These are phyloP conservation scores for Napeogenes sylphis DNA, from an alignment of 2,888 invertebrate genomes.

Conservation along the genomic window DNA sequence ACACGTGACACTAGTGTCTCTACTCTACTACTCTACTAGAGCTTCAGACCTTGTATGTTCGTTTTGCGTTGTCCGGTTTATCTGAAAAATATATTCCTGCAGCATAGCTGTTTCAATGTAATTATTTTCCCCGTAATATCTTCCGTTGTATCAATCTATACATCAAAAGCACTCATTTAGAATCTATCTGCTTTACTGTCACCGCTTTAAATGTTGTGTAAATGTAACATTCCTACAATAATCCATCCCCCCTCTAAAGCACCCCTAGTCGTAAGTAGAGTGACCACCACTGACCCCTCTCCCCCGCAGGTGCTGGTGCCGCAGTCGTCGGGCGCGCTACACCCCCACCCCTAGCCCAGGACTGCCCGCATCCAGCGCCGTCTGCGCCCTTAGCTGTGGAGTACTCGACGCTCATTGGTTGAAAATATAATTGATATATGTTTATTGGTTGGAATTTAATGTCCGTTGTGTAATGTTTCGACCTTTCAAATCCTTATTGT, in stretches of 20 bases:
- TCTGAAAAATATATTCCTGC: neutral
- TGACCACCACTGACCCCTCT: neutral
- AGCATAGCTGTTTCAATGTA: no score
- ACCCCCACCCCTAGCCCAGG: conserved; percentile 49
- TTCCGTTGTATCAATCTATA: neutral
- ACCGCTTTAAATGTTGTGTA: conserved; percentile 4
- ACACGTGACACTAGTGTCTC: no score
- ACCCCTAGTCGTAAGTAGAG: no score
- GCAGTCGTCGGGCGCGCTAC: conserved; percentile 46
- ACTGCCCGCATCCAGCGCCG: conserved; percentile 26
- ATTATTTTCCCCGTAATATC: neutral
- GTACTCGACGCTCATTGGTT: neutral
- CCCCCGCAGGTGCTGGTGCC: conserved; percentile 54
- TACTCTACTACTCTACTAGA: no score
- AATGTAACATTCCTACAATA: no score
- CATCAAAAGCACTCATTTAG: neutral
- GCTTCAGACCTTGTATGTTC: neutral
- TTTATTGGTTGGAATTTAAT: no score
- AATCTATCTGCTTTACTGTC: conserved; percentile 2
- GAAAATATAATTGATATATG: no score
- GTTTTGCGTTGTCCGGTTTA: neutral
- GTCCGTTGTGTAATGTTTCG: no score
- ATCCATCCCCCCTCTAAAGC: no score
- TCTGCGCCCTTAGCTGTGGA: neutral
- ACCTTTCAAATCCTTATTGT: no score